Evolutionary conservation across 2,888 invertebrate species (phyloP), one percentile per base, ranked within the genome.

Genomic region (Anthophora plumipes): DNA sequence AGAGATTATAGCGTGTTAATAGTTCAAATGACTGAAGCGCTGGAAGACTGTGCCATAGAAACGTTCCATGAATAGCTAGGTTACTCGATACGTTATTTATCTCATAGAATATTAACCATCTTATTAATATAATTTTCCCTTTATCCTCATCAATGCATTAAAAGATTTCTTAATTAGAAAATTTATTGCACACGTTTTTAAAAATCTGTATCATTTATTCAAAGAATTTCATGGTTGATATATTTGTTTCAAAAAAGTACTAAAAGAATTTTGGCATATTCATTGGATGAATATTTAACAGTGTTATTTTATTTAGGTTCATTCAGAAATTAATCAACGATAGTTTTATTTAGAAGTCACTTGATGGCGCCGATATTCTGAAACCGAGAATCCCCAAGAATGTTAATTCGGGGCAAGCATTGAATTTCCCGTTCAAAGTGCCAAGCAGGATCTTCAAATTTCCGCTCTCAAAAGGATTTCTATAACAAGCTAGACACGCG

Each of bases 1-100:
- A 39, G 63, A 55, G 74, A 84, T 86, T 80, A 80, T 79, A 84
- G 52, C 63, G 61, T 71, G 77, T 76, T 68, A 79, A 80, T 80
- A 80, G 70, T 75, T 71, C 22, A 7, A 67, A 61, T 63, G 70
- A 80, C 63, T 54, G n/a, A 61, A 63, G 67, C 41, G 46, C 55
- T 5, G 64, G 54, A 39, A 57, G 55, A 20, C 52, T 39, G 75
- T 55, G 64, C 77, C 70, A 50, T 66, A 59, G 48, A 50, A 54
- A 48, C 17, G 37, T 54, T 69, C 70, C 31, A 67, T 55, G 41
- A 66, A 71, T 50, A 54, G 12, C 5, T 14, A 41, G 52, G 54
- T 39, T 41, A 39, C 50, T 59, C 52, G 60, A 31, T 1, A 48
- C 25, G 17, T 43, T 37, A 43, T 57, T 31, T 31, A 31, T 31